Evolutionary conservation across 2,888 invertebrate species (phyloP), one percentile per base, ranked within the genome.

Genomic region (Megalurothrips usitatus): DNA sequence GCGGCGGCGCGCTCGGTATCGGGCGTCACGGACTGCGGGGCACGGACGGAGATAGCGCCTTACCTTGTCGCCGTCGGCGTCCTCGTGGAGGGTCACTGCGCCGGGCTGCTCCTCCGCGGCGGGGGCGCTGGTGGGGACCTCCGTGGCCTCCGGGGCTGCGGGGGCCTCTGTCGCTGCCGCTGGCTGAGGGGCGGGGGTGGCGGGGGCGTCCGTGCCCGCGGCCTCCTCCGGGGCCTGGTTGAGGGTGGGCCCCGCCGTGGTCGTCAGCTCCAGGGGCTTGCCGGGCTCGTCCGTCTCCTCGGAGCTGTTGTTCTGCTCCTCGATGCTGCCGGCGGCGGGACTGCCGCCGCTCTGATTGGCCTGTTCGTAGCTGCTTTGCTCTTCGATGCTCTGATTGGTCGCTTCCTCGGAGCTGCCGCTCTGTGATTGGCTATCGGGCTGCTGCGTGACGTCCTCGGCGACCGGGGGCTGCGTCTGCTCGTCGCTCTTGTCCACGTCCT

Each of bases 271-370:
- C 58, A 17, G 58, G 68, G 68, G 68, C 68, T 68, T 26, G 26
- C 26, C 4, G 23, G 68, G 68, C 68, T 75, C 23, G 68, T 26
- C 23, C 26, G 68, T 26, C 26, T 75, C 68, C 23, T 75, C 68
- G 12, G 68, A 75, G 26, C 68, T 75, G 26, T 26, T 75, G 68
- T 75, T 26, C 68, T 75, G 68, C 68, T 75, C 68, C 26, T 75
- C 68, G 26, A 23, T 26, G 68, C 68, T 26, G 68, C 68, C 12
- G 68, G 23, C 26, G 68, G 68, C 68, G 23, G 19, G 26, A 1
- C 0, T n/a, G 8, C 14, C 58, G 58, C 14, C 58, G 17, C 58
- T 58, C 58, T 58, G 58, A 17, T 23, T 26, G 68, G 26, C 26
- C 68, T 58, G 14, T 14, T 58, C 58, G 58, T 11, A 58, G 68